These are phyloP conservation scores for Falco columbarius DNA, from an alignment of 2,797 vertebrate genomes.

Conservation along the genomic window DNA sequence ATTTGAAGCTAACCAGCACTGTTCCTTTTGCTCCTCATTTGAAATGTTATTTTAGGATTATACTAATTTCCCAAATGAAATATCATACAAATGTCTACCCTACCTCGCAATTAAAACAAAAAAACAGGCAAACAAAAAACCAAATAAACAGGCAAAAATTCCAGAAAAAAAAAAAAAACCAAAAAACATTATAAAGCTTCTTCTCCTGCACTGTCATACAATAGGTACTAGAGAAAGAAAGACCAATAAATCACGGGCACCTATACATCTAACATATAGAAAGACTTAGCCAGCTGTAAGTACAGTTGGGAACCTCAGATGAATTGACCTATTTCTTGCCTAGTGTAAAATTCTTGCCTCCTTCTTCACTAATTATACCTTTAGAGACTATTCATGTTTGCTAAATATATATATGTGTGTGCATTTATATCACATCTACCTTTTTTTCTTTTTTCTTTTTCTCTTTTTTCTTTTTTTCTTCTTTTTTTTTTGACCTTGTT, in stretches of 20 bases:
- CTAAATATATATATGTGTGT: background rate
- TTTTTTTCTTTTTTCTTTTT: background rate
- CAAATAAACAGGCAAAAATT: background rate
- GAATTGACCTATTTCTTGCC: conserved; percentile 75
- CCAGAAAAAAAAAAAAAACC: too few species aligned
- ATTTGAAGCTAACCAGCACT: background rate
- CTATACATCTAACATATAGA: background rate
- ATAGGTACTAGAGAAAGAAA: conserved; percentile 27
- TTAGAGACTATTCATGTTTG: conserved; percentile 56
- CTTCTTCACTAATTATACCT: conserved; percentile 73
- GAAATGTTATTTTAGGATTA: background rate
- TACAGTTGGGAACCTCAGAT: conserved; percentile 60
- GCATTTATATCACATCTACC: background rate
- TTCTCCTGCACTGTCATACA: background rate
- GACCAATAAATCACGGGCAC: conserved; percentile 60
- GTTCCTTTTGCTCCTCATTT: background rate
- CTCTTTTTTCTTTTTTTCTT: too few species aligned
- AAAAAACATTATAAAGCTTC: background rate
- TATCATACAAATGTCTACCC: background rate
- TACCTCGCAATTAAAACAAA: background rate
- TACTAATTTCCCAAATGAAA: background rate
- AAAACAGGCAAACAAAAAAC: background rate
- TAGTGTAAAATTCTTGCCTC: conserved; percentile 44
- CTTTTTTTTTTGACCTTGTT: background rate
- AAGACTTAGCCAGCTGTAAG: conserved; percentile 60